Base-by-base conservation (phyloP, 1,140 invertebrate genomes). In the Macrocentrus cingulum region DNA sequence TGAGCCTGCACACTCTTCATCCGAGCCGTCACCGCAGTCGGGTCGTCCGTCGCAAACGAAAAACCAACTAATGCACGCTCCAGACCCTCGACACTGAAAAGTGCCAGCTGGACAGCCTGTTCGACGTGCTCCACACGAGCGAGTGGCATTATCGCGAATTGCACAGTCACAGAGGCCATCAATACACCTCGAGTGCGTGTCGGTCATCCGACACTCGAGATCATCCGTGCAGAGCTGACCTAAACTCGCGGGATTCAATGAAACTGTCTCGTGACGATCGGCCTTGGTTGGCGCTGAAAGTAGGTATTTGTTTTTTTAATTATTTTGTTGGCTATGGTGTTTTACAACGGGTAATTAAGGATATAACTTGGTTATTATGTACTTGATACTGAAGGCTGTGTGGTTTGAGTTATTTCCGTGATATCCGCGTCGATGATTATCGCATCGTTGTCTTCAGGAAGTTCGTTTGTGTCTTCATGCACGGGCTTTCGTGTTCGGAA, bases 1-100 rank as follows among this genome's bases (percentile, higher is more conserved):
- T 41, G 53, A 56, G 3, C 71, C 71, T 25, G 68, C 72, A 68
- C 89, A 91, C 67, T 87, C 87, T 74, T 95, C 92, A 70, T 94
- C 92, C 0, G 90, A 91, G 9, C 87, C 88, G 72, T 95, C 94
- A 2, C 82, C 76, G 72, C 94, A 96, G 71, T 96, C 92, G 51
- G 85, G 83, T 61, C 91, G 85, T n/a, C 92, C 92, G 74, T 97
- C 94, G 77, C 95, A 98, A 0, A 94, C 88, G 79, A 95, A 97
- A 76, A 91, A 92, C 85, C 89, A 90, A 64, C 89, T 91, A 66
- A 97, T 94, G 76, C 94, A 97, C 1, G 85, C 82, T 0, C 92
- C 92, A 54, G 88, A 88, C 56, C 85, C 87, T 46, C 91, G 84
- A 66, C 90, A 91, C 84, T 91, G 79, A 77, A 95, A 95, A 1